A percentile compares a stretch with the other conserved stretches of the same genome.
These are phyloP conservation scores for Eurytoma adleriae DNA, from an alignment of 2,888 invertebrate species.

Conservation along the genomic window DNA sequence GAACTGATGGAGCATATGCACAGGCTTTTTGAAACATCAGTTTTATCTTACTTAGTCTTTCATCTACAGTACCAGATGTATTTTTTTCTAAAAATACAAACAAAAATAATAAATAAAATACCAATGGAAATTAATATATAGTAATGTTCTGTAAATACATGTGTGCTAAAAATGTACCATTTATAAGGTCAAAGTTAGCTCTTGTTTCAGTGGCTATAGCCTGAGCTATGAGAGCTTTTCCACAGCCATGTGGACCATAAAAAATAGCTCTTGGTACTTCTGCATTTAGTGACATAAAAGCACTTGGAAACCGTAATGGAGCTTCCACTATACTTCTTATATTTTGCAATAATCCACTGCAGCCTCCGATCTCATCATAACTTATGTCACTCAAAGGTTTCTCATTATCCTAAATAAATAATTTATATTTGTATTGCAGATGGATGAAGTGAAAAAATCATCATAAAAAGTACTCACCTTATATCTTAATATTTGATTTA, in stretches of 20 bases:
- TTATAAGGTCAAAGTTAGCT: not conserved
- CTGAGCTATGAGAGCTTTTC: constrained; percentile 15
- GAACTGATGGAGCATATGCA: not conserved
- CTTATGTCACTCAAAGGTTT: not conserved
- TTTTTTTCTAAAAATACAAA: constrained; percentile 2
- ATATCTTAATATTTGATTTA: not conserved
- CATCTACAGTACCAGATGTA: not conserved
- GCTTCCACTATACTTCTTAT: constrained; percentile 13
- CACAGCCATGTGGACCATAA: constrained; percentile 18
- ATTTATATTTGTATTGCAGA: not conserved
- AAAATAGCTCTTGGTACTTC: not conserved
- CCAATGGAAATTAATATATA: not conserved
- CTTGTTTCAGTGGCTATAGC: constrained; percentile 27
- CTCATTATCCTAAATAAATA: not conserved
- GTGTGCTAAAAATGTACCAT: not conserved
- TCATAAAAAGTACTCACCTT: not conserved
- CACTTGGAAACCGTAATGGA: constrained; percentile 5
- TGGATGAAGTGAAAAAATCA: not conserved
- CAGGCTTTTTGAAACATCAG: constrained; percentile 12
- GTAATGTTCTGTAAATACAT: not conserved
- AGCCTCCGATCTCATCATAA: constrained; percentile 32
- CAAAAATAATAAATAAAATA: not conserved
- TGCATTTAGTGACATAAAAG: not conserved
- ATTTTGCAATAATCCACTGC: not conserved
- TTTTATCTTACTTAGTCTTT: not conserved